Base-by-base conservation (phyloP, 2,797 vertebrate genomes). In the Hephaestus fuliginosus region DNA sequence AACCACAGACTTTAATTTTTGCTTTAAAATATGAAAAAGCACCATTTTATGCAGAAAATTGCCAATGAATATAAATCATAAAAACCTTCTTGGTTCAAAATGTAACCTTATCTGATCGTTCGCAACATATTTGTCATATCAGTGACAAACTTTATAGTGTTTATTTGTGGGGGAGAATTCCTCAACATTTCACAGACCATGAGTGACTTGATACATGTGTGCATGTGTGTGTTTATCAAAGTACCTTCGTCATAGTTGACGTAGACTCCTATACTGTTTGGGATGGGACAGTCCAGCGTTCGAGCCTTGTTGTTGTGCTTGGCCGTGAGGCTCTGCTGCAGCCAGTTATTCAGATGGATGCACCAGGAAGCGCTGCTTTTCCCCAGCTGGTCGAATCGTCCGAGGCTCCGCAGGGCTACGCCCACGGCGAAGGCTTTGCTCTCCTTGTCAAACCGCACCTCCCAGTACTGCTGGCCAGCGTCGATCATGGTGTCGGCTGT, bases 261-360 rank as follows among this genome's bases (percentile, higher is more conserved):
- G 89, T 97, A 96, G 68, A 99, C 94, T 0, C 98, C 98, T 64
- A 99, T 96, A 72, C 96, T 96, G 91, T 95, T 96, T 0, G 98
- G 98, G 82, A 97, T 97, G 0, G 96, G 83, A 28, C 96, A 95
- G 18, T 99, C 98, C 86, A 99, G 95, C 5, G 92, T 93, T 48
- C 97, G 97, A 58, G 97, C 97, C 92, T 98, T 98, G 96, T 99
- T 99, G 95, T 97, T 97, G 74, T 99, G 97, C 91, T 99, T 99
- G 87, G 98, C 98, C 0, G 97, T 97, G 93, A 99, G 97, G 94
- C 96, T 98, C 96, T 98, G 97, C 94, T 99, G 98, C 65, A 99
- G 96, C 98, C 98, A 98, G 95, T 98, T 98, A 95, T 98, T 99
- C 74, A 98, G 95, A 71, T 99, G 97, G 84, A 99, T 95, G 93